Base-by-base conservation (phyloP, 1,140 invertebrate species). In the Neomicropteryx cornuta region DNA sequence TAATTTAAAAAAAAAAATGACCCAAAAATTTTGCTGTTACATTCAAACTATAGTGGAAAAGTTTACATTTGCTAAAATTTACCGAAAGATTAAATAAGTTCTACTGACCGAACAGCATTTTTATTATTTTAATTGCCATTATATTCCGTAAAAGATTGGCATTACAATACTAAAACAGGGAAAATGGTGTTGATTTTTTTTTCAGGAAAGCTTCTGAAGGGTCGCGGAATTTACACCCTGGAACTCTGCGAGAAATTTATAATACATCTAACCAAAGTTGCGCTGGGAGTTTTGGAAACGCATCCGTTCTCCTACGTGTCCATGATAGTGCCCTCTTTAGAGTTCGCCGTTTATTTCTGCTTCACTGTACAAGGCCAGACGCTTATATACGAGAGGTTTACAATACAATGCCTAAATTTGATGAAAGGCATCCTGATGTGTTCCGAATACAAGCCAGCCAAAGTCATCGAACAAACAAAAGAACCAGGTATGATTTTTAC, bases 381-480 rank as follows among this genome's bases (percentile, higher is more conserved):
- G 46, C 71, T 81, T 20, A 59, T 82, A 18, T 93, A 89, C 66
- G 86, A 91, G 55, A 69, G 78, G 53, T 89, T 95, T 56, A 79
- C 79, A 27, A 88, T 96, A 44, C 85, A 91, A 42, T 87, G 83
- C 48, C 74, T 96, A 39, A 94, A 93, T 65, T 68, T 94, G 38
- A 77, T 94, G 19, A 94, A 91, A 60, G 75, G 71, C 1, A 83
- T 94, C 42, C 66, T 95, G 44, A 58, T 83, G 35, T 84, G 81
- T 60, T 64, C 72, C 5, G 77, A 83, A 52, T 91, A 84, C 55
- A 83, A 76, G 50, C 59, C 71, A 32, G 66, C 70, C 1, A 82
- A 82, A 60, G 51, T 58, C 44, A 53, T 62, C 18, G 74, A 75
- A 62, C 50, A 55, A 52, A 69, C 69, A 33, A 68, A 60, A 39